Evolutionary conservation across 2,888 invertebrate genomes (phyloP), one percentile per base, ranked within the genome.

Genomic region (Ashinkailepas kermadecensis): DNA sequence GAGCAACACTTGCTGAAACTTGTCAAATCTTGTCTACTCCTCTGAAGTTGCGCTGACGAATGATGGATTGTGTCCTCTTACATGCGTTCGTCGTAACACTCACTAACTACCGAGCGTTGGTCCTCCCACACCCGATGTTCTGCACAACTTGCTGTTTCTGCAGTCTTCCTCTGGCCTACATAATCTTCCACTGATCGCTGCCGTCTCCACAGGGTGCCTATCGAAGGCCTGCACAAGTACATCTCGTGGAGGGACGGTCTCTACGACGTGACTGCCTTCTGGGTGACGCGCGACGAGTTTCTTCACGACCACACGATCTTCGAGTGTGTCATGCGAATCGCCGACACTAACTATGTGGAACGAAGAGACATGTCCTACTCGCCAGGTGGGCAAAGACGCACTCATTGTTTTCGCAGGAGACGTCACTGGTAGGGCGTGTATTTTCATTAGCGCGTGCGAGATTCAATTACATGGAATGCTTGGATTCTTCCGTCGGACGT

Each of bases 151-250:
- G 39, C 39, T 39, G 39, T 39, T 39, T 39, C 39, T 39, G 39
- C 39, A 39, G 39, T 39, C 2, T 4, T 39, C 39, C 39, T 1
- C 39, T 39, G 39, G 4, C 39, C 39, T 39, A 39, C 39, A 39
- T 39, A 39, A 39, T 39, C 39, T 1, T 39, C 39, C 39, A 39
- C 39, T 39, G 39, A 39, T 39, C 39, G 39, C 39, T 39, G 4
- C 39, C 39, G 39, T 39, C 39, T 39, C 2, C 85, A 91, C 91
- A 0, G 89, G 88, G 85, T 91, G 91, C 0, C 87, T 88, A 78
- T 88, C 91, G 87, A 88, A 87, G 74, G 89, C 91, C 84, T 87
- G 89, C 85, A 74, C 56, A 74, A 74, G 21, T 74, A 74, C 74
- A 23, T 74, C 74, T 56, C 56, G 13, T 74, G 74, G 74, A 18